Evolutionary conservation across 2,888 invertebrate species (phyloP).

Genomic region (Plutella xylostella): DNA sequence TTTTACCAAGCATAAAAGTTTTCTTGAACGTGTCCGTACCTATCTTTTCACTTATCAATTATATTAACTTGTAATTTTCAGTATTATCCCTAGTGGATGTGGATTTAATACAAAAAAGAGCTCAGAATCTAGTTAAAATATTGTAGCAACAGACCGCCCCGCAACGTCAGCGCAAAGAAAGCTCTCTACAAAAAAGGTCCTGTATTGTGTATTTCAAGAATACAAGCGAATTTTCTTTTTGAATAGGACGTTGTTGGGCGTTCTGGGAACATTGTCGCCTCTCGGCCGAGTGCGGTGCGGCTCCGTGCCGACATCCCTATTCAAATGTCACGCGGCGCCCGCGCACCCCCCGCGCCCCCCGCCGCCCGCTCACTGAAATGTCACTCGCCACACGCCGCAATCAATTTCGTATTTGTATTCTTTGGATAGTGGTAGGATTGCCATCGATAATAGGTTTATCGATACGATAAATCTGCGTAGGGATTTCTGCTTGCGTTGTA

Average conservation of each 20-base stretch:
- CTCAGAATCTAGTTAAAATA: too few species aligned
- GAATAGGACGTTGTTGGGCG: conserved; percentile 58
- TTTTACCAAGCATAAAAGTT: too few species aligned
- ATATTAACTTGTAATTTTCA: not conserved
- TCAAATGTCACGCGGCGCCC: conserved; percentile 56
- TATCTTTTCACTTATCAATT: too few species aligned
- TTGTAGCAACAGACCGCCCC: too few species aligned
- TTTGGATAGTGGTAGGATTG: conserved; percentile 43
- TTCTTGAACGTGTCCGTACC: too few species aligned
- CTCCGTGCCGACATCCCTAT: conserved; percentile 66
- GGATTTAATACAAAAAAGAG: too few species aligned
- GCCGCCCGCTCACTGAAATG: conserved; percentile 54
- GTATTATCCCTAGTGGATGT: too few species aligned
- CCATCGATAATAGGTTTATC: conserved; percentile 43
- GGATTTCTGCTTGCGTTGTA: not conserved
- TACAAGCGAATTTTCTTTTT: conserved; percentile 63
- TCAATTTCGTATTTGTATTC: conserved; percentile 69
- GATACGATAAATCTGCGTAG: conserved; percentile 27
- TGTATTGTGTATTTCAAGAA: conserved; percentile 39
- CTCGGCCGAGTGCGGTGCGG: conserved; percentile 49
- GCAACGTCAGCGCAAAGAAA: too few species aligned
- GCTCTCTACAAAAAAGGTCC: conserved; percentile 49
- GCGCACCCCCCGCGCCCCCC: conserved; percentile 19
- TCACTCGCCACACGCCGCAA: conserved; percentile 66
- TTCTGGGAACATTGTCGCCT: conserved; percentile 63